Conservation (phyloP, 2,113 vertebrate species). For the Gopherus evgoodei region DNA sequence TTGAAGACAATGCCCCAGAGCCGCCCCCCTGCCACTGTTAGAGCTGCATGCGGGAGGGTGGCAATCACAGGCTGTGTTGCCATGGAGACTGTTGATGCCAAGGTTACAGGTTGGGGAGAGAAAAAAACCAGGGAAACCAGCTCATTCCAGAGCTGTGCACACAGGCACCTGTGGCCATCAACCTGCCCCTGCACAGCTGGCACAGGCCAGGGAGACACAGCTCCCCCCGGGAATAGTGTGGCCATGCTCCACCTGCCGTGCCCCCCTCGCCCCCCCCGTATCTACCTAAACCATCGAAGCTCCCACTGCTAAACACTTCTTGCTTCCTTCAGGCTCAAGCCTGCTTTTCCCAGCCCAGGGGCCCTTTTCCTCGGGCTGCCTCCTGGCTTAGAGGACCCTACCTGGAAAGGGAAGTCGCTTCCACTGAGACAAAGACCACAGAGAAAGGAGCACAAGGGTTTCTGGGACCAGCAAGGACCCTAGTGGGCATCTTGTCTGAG, state of each 20-base stretch:
- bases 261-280: rapidly evolving
- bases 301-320: background rate
- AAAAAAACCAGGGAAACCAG: background rate
- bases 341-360: background rate
- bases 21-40: background rate
- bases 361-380: background rate
- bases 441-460: background rate
- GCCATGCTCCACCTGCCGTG: background rate
- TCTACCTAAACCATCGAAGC: no score
- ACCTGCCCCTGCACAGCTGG: background rate
- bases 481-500: background rate
- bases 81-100: background rate
- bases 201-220: background rate
- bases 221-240: background rate
- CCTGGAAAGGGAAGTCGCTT: background rate
- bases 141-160: background rate
- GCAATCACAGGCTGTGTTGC: background rate
- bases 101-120: background rate
- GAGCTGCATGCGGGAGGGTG: background rate
- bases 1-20: background rate
- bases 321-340: background rate
- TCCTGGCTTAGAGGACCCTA: no score
- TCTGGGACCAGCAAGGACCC: background rate
- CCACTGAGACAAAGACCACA: background rate
- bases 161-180: no score